phyloP scores from a whole-genome alignment of 1,140 invertebrate species.

The Apis laboriosa region DNA sequence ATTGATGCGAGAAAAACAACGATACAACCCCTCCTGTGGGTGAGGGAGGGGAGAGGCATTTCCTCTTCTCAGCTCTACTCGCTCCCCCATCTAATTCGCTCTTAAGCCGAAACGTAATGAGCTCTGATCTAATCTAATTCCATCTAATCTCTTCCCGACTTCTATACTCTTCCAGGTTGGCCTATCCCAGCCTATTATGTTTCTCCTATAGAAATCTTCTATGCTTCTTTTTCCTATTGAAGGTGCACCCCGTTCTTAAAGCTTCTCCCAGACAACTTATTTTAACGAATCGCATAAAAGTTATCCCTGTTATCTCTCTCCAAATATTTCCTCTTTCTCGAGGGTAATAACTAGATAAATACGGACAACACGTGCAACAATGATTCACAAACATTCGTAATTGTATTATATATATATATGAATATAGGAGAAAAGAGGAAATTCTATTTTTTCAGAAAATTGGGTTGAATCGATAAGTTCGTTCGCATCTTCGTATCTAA shows the following conservation, averaged over 20 bases:
- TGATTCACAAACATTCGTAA: too few species aligned
- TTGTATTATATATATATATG: too few species aligned
- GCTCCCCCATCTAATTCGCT: conserved; percentile 57
- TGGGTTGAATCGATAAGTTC: too few species aligned
- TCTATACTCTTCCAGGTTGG: not conserved
- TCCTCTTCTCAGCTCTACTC: not conserved
- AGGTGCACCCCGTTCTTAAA: conserved; percentile 13
- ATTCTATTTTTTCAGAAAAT: too few species aligned
- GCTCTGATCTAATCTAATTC: conserved; percentile 68
- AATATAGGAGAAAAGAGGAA: too few species aligned
- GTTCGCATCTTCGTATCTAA: too few species aligned
- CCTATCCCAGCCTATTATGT: conserved; percentile 53
- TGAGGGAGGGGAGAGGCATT: not conserved
- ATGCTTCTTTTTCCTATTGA: conserved; percentile 27
- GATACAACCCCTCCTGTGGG: conserved; percentile 21
- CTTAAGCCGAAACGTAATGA: conserved; percentile 61
- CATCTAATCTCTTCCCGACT: conserved; percentile 54
- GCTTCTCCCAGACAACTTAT: not conserved
- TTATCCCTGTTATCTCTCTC: not conserved
- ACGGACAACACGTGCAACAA: too few species aligned
- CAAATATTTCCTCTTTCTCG: not conserved
- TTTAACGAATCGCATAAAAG: not conserved
- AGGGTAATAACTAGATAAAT: not conserved
- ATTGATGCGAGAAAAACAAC: conserved; percentile 57
- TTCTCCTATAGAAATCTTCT: conserved; percentile 35